Evolutionary conservation across 2,113 vertebrate species (phyloP).

Genomic region (Paratilapia polleni): DNA sequence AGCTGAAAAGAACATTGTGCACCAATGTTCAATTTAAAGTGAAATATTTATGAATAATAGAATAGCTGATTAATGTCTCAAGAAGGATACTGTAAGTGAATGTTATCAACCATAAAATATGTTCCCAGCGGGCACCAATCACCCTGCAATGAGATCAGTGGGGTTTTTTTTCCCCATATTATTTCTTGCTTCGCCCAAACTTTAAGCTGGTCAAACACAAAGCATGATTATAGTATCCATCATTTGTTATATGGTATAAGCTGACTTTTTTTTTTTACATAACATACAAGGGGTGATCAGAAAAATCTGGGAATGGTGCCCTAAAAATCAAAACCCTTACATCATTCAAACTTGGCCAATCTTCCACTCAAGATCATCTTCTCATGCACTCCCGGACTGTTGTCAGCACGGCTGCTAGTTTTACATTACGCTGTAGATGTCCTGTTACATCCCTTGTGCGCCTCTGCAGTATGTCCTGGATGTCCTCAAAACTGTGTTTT

Average conservation of each 20-base stretch:
- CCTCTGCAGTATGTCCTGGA: background rate
- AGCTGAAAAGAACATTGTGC: slow-evolving; percentile 15
- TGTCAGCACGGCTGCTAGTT: background rate
- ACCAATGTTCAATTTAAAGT: slow-evolving; percentile 8
- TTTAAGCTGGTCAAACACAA: background rate
- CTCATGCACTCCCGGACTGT: background rate
- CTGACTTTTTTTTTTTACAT: slow-evolving; percentile 35
- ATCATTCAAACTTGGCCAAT: background rate
- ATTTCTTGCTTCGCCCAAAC: slow-evolving; percentile 1
- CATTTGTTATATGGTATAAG: slow-evolving; percentile 19
- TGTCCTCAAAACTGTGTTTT: background rate
- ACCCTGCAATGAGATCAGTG: background rate
- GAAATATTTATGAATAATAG: slow-evolving; percentile 21
- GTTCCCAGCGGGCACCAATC: slow-evolving; percentile 18
- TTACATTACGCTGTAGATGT: background rate
- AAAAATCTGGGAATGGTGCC: background rate
- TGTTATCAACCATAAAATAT: slow-evolving; percentile 23
- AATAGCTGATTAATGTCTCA: slow-evolving; percentile 24
- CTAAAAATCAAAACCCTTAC: no score
- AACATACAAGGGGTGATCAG: background rate
- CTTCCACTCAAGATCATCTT: background rate
- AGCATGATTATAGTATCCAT: slow-evolving; percentile 34
- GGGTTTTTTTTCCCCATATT: slow-evolving; percentile 15
- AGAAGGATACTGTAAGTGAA: slow-evolving; percentile 23
- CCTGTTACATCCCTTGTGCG: background rate